A percentile compares a stretch with the other conserved stretches of the same genome.
phyloP scores from a whole-genome alignment of 2,888 invertebrate genomes.

The Eupithecia subfuscata region DNA sequence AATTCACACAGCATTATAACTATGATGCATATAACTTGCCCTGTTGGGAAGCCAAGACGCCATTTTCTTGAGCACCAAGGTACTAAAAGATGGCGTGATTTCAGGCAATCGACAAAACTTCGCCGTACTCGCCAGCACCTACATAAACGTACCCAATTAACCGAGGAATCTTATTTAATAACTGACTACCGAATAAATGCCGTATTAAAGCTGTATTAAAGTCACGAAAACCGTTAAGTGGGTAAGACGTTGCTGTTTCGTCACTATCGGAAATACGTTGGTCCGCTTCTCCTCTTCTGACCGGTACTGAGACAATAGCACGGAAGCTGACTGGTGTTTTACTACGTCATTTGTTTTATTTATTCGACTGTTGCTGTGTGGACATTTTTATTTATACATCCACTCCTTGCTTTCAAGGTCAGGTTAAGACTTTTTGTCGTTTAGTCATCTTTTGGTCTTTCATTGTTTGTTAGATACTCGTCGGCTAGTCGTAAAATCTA shows the following conservation, averaged over 20 bases:
- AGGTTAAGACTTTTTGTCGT: background rate
- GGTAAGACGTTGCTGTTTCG: slow-evolving; percentile 68
- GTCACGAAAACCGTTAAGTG: slow-evolving; percentile 74
- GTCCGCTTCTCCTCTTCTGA: slow-evolving; percentile 61
- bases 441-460: background rate
- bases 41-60: background rate
- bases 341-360: slow-evolving; percentile 6
- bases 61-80: background rate
- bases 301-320: slow-evolving; percentile 59
- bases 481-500: background rate
- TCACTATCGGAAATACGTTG: slow-evolving; percentile 71
- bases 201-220: slow-evolving; percentile 75
- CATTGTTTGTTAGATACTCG: background rate
- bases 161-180: slow-evolving; percentile 75
- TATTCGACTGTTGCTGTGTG: background rate
- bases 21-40: background rate
- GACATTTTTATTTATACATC: background rate
- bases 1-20: too few species aligned
- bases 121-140: slow-evolving; percentile 11
- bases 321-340: slow-evolving; percentile 18
- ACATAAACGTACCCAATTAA: slow-evolving; percentile 72
- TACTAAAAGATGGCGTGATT: slow-evolving; percentile 4
- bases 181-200: slow-evolving; percentile 77
- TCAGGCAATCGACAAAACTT: slow-evolving; percentile 3
- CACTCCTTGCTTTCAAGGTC: background rate